Percentiles rank a stretch among this genome's conserved stretches.
Conservation (phyloP, 2,888 invertebrate genomes). For the Nomada fabriciana region DNA sequence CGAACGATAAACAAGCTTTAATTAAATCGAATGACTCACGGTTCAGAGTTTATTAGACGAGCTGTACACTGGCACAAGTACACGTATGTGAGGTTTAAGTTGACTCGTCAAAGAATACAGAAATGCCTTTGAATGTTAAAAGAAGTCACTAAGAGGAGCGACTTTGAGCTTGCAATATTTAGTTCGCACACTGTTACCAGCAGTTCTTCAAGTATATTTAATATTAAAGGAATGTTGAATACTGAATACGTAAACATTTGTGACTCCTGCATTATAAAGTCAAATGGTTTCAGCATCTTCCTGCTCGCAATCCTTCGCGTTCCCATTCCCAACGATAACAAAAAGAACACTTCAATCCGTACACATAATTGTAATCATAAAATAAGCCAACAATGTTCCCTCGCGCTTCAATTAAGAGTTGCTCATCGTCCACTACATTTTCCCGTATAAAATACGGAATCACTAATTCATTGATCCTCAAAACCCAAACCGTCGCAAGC, state of each 20-base stretch:
- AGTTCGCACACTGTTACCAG: background rate
- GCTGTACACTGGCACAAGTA: background rate
- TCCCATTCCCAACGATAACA: background rate
- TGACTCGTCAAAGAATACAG: background rate
- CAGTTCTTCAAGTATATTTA: background rate
- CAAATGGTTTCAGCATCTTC: background rate
- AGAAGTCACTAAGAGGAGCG: background rate
- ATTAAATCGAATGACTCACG: conserved; percentile 37
- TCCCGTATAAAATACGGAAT: too few species aligned
- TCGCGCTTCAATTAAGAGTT: too few species aligned
- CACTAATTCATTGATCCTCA: too few species aligned
- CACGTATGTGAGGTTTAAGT: background rate
- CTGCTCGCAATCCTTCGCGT: background rate
- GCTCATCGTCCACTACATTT: too few species aligned
- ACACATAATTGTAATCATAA: background rate
- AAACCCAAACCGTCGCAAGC: too few species aligned
- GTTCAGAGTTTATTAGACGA: conserved; percentile 26
- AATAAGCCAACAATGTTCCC: background rate
- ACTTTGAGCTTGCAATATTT: background rate
- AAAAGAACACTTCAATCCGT: background rate
- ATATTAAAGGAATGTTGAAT: background rate
- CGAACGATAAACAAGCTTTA: conserved; percentile 40
- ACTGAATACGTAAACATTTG: background rate
- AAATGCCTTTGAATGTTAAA: background rate
- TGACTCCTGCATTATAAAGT: background rate